A percentile compares a stretch with the other conserved stretches of the same genome.
Evolutionary conservation across 2,113 vertebrate genomes (phyloP).

Genomic region (Etheostoma cragini): DNA sequence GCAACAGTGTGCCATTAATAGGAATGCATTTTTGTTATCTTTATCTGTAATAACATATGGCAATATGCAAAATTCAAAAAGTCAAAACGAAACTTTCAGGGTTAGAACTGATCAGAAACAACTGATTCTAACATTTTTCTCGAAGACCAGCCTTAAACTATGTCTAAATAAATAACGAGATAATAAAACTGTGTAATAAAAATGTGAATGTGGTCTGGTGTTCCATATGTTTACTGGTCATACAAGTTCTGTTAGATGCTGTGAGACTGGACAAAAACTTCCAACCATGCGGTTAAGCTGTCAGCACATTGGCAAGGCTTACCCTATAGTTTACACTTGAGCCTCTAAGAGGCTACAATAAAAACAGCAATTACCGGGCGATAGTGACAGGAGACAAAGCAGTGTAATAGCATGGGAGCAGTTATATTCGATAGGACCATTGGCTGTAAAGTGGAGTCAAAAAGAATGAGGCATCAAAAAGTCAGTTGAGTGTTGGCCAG

Average conservation of each 20-base stretch:
- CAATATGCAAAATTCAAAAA: too few species aligned
- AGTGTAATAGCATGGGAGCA: conserved; percentile 63
- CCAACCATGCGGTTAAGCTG: conserved; percentile 47
- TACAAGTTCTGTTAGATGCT: conserved; percentile 12
- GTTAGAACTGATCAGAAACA: neutral
- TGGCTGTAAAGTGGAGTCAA: conserved; percentile 68
- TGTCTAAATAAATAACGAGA: neutral
- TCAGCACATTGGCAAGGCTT: conserved; percentile 42
- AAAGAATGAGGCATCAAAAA: conserved; percentile 72
- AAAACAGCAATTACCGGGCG: conserved; percentile 73
- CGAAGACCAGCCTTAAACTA: neutral
- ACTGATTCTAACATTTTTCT: conserved; percentile 2
- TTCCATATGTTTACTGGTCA: conserved; percentile 23
- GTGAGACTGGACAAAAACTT: conserved; percentile 55
- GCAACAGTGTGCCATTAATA: neutral
- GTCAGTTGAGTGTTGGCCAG: conserved; percentile 54
- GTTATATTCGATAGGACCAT: conserved; percentile 67
- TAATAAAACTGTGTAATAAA: conserved; percentile 1
- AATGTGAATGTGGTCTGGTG: conserved; percentile 4
- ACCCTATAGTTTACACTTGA: conserved; percentile 72
- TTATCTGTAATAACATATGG: too few species aligned
- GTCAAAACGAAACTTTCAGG: too few species aligned
- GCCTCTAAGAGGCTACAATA: conserved; percentile 70
- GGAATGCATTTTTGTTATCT: neutral
- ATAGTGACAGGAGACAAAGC: conserved; percentile 73